phyloP scores from a whole-genome alignment of 2,113 vertebrate genomes.

The Bombycilla garrulus region DNA sequence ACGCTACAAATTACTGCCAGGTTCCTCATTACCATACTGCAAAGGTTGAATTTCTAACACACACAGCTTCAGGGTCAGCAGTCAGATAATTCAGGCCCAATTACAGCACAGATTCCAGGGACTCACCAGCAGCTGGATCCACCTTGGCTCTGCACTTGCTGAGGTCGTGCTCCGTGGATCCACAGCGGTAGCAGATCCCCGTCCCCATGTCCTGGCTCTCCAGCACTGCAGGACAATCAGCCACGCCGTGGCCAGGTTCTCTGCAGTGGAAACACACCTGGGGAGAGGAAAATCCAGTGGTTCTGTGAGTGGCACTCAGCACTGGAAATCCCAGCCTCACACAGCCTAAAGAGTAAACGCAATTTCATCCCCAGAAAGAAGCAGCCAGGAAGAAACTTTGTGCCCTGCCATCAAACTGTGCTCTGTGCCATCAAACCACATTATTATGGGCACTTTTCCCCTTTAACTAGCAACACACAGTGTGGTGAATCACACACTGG shows the following conservation, averaged over 20 bases:
- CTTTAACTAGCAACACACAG: neutral
- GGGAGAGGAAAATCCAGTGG: neutral
- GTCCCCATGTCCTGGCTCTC: constrained; percentile 87
- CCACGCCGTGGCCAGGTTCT: constrained; percentile 89
- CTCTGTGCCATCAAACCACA: neutral
- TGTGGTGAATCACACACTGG: fast-evolving
- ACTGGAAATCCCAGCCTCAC: neutral
- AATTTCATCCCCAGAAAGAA: neutral
- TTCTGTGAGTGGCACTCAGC: neutral
- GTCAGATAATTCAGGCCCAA: neutral
- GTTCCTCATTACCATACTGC: fast-evolving
- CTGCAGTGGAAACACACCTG: constrained; percentile 96
- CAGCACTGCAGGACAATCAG: constrained; percentile 89
- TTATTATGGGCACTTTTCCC: neutral
- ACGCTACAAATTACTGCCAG: neutral
- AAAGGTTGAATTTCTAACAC: too few relatives aligned
- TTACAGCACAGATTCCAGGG: neutral
- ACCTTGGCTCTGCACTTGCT: constrained; percentile 86
- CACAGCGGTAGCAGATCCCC: constrained; percentile 94
- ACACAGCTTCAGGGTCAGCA: neutral
- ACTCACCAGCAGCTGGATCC: constrained; percentile 88
- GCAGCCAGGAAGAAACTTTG: neutral
- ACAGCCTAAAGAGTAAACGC: neutral
- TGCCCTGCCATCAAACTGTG: neutral
- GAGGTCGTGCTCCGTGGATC: constrained; percentile 94